phyloP scores from a whole-genome alignment of 2,888 invertebrate species.

The Tipula lateralis region DNA sequence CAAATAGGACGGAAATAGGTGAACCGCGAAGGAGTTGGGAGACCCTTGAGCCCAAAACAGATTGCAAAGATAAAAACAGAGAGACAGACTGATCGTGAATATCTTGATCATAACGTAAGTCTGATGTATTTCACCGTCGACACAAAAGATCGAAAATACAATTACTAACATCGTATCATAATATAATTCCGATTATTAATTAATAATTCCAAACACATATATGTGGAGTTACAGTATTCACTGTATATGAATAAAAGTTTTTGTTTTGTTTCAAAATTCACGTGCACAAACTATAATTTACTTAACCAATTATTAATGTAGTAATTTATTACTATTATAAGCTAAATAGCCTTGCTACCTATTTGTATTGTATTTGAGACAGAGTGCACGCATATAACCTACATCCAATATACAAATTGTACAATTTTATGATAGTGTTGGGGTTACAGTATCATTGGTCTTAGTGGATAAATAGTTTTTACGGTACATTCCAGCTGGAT shows the following conservation, averaged over 20 bases:
- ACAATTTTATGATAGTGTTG: not conserved
- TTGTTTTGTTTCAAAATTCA: not conserved
- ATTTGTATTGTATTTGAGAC: not conserved
- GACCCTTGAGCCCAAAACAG: no score
- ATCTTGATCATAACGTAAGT: no score
- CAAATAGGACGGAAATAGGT: no score
- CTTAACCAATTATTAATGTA: not conserved
- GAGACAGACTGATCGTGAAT: no score
- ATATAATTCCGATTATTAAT: not conserved
- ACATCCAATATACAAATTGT: not conserved
- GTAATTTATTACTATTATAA: not conserved
- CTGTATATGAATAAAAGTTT: not conserved
- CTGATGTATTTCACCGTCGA: no score
- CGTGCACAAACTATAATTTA: not conserved
- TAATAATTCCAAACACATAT: not conserved
- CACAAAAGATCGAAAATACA: no score
- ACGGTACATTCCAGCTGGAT: conserved; percentile 59
- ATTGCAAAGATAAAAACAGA: no score
- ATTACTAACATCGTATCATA: no score
- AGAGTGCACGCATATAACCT: not conserved
- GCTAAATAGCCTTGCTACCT: not conserved
- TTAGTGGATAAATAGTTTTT: conserved; percentile 54
- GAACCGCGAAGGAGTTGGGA: no score
- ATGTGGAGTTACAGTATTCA: not conserved
- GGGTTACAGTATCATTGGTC: conserved; percentile 30